These are phyloP conservation scores for Stegodyphus dumicola DNA, from an alignment of 1,140 invertebrate species.

Conservation along the genomic window DNA sequence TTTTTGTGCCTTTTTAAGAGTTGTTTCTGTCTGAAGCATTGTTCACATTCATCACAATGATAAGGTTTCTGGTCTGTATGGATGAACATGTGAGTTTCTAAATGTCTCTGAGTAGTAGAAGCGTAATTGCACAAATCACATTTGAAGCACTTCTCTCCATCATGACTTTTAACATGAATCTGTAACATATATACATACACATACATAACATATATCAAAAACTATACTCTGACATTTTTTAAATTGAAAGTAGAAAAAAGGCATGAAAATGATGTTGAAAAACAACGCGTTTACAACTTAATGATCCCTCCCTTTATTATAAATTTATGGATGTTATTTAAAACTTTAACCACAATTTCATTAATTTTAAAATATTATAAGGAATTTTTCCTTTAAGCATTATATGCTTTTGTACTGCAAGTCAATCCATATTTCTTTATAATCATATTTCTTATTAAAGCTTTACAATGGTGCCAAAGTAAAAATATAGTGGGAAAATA, in stretches of 20 bases:
- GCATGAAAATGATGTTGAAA: neutral
- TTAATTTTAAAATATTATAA: too few species aligned
- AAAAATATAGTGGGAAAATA: too few species aligned
- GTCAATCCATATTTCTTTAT: too few species aligned
- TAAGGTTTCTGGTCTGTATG: slow-evolving; percentile 95
- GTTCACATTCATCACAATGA: slow-evolving; percentile 71
- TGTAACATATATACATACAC: slow-evolving; percentile 61
- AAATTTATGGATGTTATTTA: too few species aligned
- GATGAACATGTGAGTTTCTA: slow-evolving; percentile 96
- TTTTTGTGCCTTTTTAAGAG: slow-evolving; percentile 91
- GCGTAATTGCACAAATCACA: slow-evolving; percentile 96
- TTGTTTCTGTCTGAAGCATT: slow-evolving; percentile 89
- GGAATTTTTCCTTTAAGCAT: too few species aligned
- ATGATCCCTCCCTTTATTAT: too few species aligned
- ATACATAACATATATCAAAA: neutral
- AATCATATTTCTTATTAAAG: too few species aligned
- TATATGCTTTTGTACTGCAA: too few species aligned
- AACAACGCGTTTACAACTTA: too few species aligned
- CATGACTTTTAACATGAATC: slow-evolving; percentile 87
- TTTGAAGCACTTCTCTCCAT: slow-evolving; percentile 97
- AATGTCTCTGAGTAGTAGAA: slow-evolving; percentile 88
- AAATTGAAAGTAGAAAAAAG: neutral
- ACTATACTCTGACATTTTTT: neutral
- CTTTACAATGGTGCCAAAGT: too few species aligned
- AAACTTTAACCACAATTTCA: too few species aligned